phyloP scores from a whole-genome alignment of 2,113 vertebrate species.

The Rousettus leschenaultii region DNA sequence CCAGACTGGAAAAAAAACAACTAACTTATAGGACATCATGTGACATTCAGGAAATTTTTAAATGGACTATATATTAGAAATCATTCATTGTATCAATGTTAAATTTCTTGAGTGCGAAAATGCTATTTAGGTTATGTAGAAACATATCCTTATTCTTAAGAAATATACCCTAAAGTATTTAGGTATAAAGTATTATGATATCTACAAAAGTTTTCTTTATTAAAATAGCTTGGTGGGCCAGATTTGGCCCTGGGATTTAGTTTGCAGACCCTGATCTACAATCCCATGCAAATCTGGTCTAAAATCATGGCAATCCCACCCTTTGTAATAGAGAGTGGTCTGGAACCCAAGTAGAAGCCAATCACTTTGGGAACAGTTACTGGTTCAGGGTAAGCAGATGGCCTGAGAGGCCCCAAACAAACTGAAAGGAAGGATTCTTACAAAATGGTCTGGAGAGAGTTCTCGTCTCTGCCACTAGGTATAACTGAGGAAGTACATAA shows the following conservation, averaged over 20 bases:
- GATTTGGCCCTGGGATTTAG: not conserved
- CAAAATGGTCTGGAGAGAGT: not conserved
- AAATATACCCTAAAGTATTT: not conserved
- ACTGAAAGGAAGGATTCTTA: not conserved
- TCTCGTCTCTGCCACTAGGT: not conserved
- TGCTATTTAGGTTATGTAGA: not conserved
- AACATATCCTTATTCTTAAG: not conserved
- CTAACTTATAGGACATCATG: not conserved
- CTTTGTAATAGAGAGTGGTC: not conserved
- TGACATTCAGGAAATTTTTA: not conserved
- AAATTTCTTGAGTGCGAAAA: conserved; percentile 21
- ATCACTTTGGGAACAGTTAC: not conserved
- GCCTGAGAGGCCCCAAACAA: not conserved
- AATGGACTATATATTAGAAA: not conserved
- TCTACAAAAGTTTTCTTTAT: not conserved
- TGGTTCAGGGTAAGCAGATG: not conserved
- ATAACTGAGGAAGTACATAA: not conserved
- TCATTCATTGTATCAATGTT: not conserved
- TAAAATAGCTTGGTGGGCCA: not conserved
- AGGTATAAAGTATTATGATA: not conserved
- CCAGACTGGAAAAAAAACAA: not conserved
- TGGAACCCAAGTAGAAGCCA: not conserved
- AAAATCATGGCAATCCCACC: not conserved
- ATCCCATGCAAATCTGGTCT: not conserved
- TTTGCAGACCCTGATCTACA: not conserved